Base-by-base conservation (phyloP, 2,113 vertebrate genomes). In the Excalfactoria chinensis region DNA sequence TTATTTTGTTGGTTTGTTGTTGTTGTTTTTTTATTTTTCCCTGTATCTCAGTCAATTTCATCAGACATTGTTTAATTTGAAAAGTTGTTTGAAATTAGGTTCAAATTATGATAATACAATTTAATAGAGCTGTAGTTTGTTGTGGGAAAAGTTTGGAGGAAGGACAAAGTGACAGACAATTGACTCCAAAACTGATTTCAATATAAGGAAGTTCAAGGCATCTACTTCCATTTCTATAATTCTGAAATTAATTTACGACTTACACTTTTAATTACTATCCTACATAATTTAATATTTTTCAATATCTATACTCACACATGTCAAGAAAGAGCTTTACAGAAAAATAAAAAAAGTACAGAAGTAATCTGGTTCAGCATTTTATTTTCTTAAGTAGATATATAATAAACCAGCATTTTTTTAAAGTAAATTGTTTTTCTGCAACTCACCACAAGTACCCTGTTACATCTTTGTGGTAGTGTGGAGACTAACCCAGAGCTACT, bases 321-420 rank as follows among this genome's bases (percentile, higher is more conserved):
- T 64, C 62, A 81, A 68, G 56, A 76, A 55, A 86, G n/a, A 73
- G 35, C 32, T 92, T 78, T 25, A 70, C 20, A 26, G 35, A 26
- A 53, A 53, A 70, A 81, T 15, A 68, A 51, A 72, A 64, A 51
- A 72, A 89, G 25, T 49, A 18, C 10, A 81, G 41, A 3, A 75
- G 17, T 58, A 72, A 86, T 51, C 67, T 60, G 8, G 28, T 78
- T 72, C 58, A 51, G 9, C 13, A 62, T 89, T 86, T 94, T 90
- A 40, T 78, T 4, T 64, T 35, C 83, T 72, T 93, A 63, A 28
- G 67, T 72, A 63, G 70, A 58, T 72, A 89, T 6, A 69, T 58
- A 66, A 72, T 12, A 23, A 25, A 89, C 72, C 44, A 87, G 11
- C 58, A 91, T 20, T 72, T 73, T 93, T 92, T 48, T 93, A 80